phyloP scores from a whole-genome alignment of 2,797 vertebrate species.

The Galagoides demidoff region DNA sequence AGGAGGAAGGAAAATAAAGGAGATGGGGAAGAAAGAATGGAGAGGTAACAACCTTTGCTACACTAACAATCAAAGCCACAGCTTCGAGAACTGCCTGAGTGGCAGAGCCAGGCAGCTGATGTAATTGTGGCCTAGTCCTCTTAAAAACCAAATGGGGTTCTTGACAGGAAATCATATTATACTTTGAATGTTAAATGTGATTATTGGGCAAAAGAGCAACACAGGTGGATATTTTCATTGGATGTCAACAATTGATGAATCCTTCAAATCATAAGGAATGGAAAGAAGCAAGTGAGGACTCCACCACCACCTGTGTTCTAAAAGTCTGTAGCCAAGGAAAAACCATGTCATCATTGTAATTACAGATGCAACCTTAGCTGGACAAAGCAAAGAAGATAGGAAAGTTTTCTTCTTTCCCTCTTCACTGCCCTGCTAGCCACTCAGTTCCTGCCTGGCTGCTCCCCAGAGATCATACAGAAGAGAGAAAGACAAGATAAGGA shows the following conservation, averaged over 20 bases:
- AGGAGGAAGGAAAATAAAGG: background rate
- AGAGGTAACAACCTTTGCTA: background rate
- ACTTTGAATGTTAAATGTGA: background rate
- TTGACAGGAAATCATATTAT: constrained; percentile 2
- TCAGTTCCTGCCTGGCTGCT: background rate
- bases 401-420: background rate
- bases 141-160: background rate
- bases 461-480: background rate
- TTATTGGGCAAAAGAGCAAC: background rate
- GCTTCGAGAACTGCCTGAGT: constrained; percentile 9
- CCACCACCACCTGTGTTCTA: background rate
- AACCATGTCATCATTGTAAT: background rate
- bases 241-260: background rate
- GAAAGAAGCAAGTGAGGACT: background rate
- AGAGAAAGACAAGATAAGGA: background rate
- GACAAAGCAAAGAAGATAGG: background rate
- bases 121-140: background rate
- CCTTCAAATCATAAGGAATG: background rate
- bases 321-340: background rate
- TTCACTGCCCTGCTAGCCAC: background rate
- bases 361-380: background rate
- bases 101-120: background rate
- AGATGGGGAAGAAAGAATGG: background rate
- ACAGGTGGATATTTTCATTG: background rate
- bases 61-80: constrained; percentile 22